Evolutionary conservation across 2,888 invertebrate genomes (phyloP), one percentile per base, ranked within the genome.

Genomic region (Tiphia femorata): DNA sequence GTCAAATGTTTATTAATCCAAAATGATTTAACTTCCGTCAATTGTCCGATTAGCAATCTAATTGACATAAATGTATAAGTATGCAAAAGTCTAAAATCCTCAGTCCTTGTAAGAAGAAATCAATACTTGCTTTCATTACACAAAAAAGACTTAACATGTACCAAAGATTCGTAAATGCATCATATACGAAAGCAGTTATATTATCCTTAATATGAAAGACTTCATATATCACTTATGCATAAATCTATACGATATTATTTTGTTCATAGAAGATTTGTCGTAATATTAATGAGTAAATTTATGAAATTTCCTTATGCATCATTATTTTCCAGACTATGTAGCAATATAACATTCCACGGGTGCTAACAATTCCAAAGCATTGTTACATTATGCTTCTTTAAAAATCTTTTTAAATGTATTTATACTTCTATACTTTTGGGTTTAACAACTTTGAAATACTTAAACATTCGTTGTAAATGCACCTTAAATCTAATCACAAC

Each of bases 161-260:
- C 25, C n/a, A n/a, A n/a, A n/a, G n/a, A 25, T 25, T 25, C 25
- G 8, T 25, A 25, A 8, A 6, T 25, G 25, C 25, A 25, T 25
- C 14, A 40, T 21, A 21, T 40, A 40, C 19, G 14, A 2, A n/a
- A n/a, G n/a, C n/a, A n/a, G n/a, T 59, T 61, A 42, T 27, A 51
- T 52, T 58, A 12, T 30, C 43, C 25, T 52, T 50, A 58, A 48
- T 41, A 55, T 67, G 67, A 67, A 67, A 67, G 67, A 69, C 67
- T 54, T 51, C n/a, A n/a, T 65, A 40, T 67, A 67, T 67, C 67
- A 67, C 67, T 33, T 33, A 3, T n/a, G n/a, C n/a, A n/a, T n/a
- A n/a, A n/a, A n/a, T n/a, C n/a, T n/a, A n/a, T n/a, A n/a, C n/a
- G n/a, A n/a, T n/a, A n/a, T n/a, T n/a, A n/a, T n/a, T n/a, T n/a